phyloP scores from a whole-genome alignment of 1,140 invertebrate species.

The Eueides isabella region DNA sequence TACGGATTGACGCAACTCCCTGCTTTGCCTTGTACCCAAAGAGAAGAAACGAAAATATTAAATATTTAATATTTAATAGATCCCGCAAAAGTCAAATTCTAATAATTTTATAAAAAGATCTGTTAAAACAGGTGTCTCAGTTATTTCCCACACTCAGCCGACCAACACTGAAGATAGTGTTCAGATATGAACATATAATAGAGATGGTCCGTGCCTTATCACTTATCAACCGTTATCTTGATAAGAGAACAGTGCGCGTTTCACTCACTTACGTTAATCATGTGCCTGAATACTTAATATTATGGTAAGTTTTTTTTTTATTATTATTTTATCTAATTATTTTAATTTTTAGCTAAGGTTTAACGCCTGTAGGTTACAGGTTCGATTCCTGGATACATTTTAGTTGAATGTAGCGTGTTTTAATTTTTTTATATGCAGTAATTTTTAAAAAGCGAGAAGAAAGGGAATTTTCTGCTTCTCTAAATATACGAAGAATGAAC shows the following conservation, averaged over 20 bases:
- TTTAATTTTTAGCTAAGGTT: too few species aligned
- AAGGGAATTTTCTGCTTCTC: too few species aligned
- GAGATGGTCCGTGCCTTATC: slow-evolving; percentile 20
- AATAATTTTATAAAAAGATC: too few species aligned
- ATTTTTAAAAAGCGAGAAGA: too few species aligned
- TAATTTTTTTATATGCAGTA: too few species aligned
- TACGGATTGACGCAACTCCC: too few species aligned
- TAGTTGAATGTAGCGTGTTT: too few species aligned
- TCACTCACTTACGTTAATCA: slow-evolving; percentile 26
- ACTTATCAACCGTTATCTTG: slow-evolving; percentile 29
- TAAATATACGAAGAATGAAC: too few species aligned
- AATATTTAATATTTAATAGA: too few species aligned
- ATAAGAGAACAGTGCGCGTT: slow-evolving; percentile 35
- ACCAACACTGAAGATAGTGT: background rate
- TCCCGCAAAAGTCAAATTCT: too few species aligned
- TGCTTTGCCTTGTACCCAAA: background rate
- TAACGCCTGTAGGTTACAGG: too few species aligned
- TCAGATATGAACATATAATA: slow-evolving; percentile 13
- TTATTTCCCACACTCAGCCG: background rate
- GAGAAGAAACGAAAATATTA: background rate
- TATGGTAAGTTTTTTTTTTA: slow-evolving; percentile 28
- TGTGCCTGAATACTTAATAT: slow-evolving; percentile 27
- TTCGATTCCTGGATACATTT: too few species aligned
- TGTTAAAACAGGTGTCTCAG: background rate
- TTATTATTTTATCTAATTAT: background rate